phyloP scores from a whole-genome alignment of 2,888 invertebrate genomes.

The Camponotus fellah region DNA sequence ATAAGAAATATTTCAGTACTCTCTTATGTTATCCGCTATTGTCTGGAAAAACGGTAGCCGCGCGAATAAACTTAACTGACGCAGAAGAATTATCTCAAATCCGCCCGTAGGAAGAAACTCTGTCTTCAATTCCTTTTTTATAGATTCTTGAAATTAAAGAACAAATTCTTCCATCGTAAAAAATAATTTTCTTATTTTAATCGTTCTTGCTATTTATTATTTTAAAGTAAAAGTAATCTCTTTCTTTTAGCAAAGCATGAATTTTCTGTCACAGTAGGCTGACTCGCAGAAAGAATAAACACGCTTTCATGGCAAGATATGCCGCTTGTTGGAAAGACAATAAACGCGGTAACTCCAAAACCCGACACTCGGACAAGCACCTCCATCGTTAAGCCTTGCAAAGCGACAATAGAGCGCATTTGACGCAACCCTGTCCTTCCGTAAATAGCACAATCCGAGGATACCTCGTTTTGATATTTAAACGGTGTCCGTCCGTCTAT shows the following conservation, averaged over 20 bases:
- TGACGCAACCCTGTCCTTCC: slow-evolving; percentile 30
- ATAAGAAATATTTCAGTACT: slow-evolving; percentile 67
- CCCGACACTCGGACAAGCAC: slow-evolving; percentile 10
- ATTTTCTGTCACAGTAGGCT: slow-evolving; percentile 1
- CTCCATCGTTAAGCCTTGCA: slow-evolving; percentile 27
- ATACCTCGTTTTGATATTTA: slow-evolving; percentile 54
- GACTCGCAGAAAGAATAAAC: slow-evolving; percentile 3
- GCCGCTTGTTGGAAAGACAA: slow-evolving; percentile 30
- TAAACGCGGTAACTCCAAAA: slow-evolving; percentile 31
- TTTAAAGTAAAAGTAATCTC: background rate
- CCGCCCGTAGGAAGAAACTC: background rate
- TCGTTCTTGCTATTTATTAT: too few species aligned
- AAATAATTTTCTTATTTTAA: background rate
- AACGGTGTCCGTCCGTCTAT: slow-evolving; percentile 22
- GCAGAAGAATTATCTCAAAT: slow-evolving; percentile 2
- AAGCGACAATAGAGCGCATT: slow-evolving; percentile 39
- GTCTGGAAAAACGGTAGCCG: slow-evolving; percentile 41
- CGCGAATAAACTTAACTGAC: slow-evolving; percentile 5
- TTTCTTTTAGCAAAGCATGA: background rate
- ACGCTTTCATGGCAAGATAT: background rate
- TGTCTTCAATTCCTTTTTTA: background rate
- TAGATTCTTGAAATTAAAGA: background rate
- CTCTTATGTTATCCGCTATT: slow-evolving; percentile 62
- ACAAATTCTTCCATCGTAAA: background rate
- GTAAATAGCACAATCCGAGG: slow-evolving; percentile 65